Conservation (phyloP, 2,797 vertebrate species). For the Liparis tanakae region DNA sequence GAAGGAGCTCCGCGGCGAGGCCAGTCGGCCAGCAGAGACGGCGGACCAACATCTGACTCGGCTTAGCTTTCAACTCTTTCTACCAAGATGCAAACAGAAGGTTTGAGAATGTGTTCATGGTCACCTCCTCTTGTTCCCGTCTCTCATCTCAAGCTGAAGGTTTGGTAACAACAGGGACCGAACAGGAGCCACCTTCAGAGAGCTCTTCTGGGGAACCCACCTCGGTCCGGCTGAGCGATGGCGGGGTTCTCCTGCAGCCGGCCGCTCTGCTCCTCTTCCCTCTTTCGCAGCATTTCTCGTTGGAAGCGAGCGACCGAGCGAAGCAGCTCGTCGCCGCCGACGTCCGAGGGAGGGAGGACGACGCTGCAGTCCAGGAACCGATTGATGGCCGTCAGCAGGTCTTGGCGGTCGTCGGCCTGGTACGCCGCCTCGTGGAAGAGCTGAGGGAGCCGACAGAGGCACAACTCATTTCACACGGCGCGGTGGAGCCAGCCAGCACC, state of each 20-base stretch:
- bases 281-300: constrained; percentile 87
- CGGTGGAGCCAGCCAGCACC: neutral
- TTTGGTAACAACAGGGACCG: neutral
- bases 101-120: neutral
- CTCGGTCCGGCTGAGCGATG: constrained; percentile 23
- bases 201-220: neutral
- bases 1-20: neutral
- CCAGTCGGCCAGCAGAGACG: neutral
- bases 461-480: neutral
- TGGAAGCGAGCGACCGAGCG: constrained; percentile 89
- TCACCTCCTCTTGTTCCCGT: neutral
- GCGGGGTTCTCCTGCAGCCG: constrained; percentile 66
- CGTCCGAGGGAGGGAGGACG: constrained; percentile 89
- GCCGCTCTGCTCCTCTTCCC: constrained; percentile 86
- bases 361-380: constrained; percentile 92
- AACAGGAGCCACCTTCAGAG: neutral
- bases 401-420: constrained; percentile 89
- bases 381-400: constrained; percentile 90
- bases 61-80: neutral
- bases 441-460: constrained; percentile 63
- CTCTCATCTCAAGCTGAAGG: neutral
- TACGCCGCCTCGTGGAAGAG: constrained; percentile 90
- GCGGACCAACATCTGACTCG: neutral
- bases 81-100: neutral
- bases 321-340: constrained; percentile 88